Conservation (phyloP, 2,888 invertebrate species). For the Zhuqinia jingwanae region DNA sequence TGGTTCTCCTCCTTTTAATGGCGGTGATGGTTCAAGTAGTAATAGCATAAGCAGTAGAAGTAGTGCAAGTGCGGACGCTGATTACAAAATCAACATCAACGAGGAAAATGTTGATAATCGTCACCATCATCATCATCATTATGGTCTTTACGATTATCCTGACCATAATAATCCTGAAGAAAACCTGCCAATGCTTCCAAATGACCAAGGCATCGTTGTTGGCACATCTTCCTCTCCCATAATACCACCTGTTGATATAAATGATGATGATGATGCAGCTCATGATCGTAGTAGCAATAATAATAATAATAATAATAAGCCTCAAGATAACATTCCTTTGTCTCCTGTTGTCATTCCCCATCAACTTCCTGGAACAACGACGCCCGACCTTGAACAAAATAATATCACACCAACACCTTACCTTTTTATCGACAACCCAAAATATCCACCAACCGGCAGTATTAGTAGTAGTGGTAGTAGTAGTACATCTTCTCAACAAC, state of each 20-base stretch:
- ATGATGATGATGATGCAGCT: background rate
- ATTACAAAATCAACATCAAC: constrained; percentile 18
- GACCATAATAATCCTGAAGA: background rate
- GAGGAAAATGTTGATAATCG: constrained; percentile 41
- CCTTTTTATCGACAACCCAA: constrained; percentile 20
- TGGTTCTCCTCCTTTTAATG: constrained; percentile 3
- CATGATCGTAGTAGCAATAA: background rate
- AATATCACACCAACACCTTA: constrained; percentile 49
- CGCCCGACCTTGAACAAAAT: constrained; percentile 54
- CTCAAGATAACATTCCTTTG: constrained; percentile 56
- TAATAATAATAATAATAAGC: background rate
- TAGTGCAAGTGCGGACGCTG: constrained; percentile 33
- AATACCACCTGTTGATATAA: background rate
- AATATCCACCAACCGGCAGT: background rate
- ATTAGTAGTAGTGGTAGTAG: constrained; percentile 4
- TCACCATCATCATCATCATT: constrained; percentile 7
- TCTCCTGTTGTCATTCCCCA: constrained; percentile 50
- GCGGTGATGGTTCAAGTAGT: constrained; percentile 23
- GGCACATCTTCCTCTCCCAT: constrained; percentile 38
- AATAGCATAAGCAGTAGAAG: constrained; percentile 50
- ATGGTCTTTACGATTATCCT: constrained; percentile 58
- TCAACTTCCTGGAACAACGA: constrained; percentile 61
- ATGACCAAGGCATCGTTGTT: constrained; percentile 37
- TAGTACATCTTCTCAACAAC: constrained; percentile 29
- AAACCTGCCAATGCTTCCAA: constrained; percentile 21